A percentile compares a stretch with the other conserved stretches of the same genome.
Evolutionary conservation across 1,140 invertebrate genomes (phyloP).

Genomic region (Aphaenogaster floridana): DNA sequence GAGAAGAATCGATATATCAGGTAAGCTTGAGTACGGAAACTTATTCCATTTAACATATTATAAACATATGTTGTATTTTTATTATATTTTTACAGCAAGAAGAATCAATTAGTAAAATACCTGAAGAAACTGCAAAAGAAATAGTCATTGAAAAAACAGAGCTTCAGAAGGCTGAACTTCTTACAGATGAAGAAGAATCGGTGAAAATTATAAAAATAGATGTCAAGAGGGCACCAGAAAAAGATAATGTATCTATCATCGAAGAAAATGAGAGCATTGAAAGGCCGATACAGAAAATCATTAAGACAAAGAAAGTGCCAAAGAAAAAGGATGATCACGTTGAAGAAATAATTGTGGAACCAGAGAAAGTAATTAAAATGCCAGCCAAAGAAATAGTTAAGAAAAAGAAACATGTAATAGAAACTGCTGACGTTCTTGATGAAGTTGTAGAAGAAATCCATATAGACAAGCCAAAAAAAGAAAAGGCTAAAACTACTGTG

Average conservation of each 20-base stretch:
- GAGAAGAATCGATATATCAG: constrained; percentile 71
- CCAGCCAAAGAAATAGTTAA: constrained; percentile 72
- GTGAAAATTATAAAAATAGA: constrained; percentile 79
- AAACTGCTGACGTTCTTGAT: constrained; percentile 74
- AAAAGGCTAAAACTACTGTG: constrained; percentile 62
- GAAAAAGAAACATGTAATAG: constrained; percentile 72
- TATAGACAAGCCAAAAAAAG: constrained; percentile 71
- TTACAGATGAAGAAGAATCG: constrained; percentile 76
- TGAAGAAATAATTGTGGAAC: constrained; percentile 66
- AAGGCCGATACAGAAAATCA: constrained; percentile 75
- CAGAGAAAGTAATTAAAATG: constrained; percentile 65
- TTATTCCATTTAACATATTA: neutral
- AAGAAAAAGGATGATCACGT: constrained; percentile 73
- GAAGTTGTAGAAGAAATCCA: constrained; percentile 74
- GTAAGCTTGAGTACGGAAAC: constrained; percentile 60
- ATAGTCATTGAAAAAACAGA: constrained; percentile 67
- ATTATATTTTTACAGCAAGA: constrained; percentile 50
- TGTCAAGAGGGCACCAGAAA: constrained; percentile 71
- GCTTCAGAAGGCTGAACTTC: constrained; percentile 70
- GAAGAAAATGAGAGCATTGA: constrained; percentile 76
- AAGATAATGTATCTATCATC: constrained; percentile 70
- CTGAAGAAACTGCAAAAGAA: constrained; percentile 66
- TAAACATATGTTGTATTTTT: neutral
- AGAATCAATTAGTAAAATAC: constrained; percentile 74
- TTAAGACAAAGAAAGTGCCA: constrained; percentile 77